Evolutionary conservation across 2,113 vertebrate genomes (phyloP), one percentile per base, ranked within the genome.

Genomic region (Motacilla tschutschensis): DNA sequence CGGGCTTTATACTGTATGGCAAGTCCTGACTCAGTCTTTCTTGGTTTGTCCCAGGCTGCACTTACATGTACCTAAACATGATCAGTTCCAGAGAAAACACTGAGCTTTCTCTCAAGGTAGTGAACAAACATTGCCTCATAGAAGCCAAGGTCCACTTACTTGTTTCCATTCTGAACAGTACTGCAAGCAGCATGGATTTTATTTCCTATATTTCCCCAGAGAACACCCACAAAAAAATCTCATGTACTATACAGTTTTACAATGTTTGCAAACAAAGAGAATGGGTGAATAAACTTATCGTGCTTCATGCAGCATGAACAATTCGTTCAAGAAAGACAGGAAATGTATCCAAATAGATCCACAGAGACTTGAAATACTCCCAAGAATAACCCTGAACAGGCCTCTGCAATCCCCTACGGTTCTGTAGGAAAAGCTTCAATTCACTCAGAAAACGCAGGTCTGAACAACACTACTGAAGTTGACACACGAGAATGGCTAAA

Each of bases 301-400:
- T 81, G 84, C 51, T 60, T 81, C 69, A 60, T 20, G 35, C 77
- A 93, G 89, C 81, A 63, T 28, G 38, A 92, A 85, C 91, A 82
- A 91, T 86, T 95, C 47, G 58, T 93, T 91, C 82, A 83, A 73
- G 79, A 84, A 36, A 74, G 75, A 83, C 74, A 86, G 82, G 89
- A 94, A 92, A 76, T 20, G 11, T 89, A 88, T 85, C 87, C 83
- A 88, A 83, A 84, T 35, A 67, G 63, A 89, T 93, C 92, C 62
- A 91, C 47, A 50, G 77, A 85, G 94, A 92, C 83, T 92, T 95
- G 92, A 96, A 92, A 91, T 84, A 78, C 54, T 81, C 95, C 94
- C 94, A 95, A 95, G 74, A 95, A 95, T 83, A 95, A 90, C 94
- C 92, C 83, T 82, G 86, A 82, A 83, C 75, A 67, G 95, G 95